phyloP scores from a whole-genome alignment of 1,140 invertebrate genomes.

The Apis florea region DNA sequence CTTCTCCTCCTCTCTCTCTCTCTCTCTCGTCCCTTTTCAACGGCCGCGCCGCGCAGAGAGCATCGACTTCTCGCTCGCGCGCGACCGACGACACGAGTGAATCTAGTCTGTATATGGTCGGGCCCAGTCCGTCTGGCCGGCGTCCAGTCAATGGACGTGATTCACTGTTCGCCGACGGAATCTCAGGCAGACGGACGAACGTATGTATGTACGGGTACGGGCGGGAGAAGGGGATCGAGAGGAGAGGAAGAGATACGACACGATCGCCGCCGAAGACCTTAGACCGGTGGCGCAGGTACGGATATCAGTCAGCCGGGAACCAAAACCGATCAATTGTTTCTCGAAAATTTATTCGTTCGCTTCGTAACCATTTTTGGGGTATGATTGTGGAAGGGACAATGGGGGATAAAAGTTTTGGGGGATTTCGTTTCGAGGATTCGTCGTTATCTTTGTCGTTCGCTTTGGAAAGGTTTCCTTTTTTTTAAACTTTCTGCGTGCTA shows the following conservation, averaged over 20 bases:
- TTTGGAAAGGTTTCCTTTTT: too few relatives aligned
- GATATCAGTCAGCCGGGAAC: not conserved
- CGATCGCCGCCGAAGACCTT: not conserved
- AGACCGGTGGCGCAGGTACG: not conserved
- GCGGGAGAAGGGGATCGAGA: conserved; percentile 38
- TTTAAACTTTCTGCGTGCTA: too few relatives aligned
- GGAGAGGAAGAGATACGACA: conserved; percentile 11
- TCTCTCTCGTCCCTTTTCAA: not conserved
- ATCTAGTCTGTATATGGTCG: conserved; percentile 76
- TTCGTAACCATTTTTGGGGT: too few relatives aligned
- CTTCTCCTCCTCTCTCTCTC: not conserved
- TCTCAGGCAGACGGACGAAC: conserved; percentile 36
- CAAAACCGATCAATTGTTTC: not conserved
- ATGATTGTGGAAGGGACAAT: too few relatives aligned
- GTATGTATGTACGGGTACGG: not conserved
- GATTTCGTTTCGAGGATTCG: too few relatives aligned
- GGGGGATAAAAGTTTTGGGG: too few relatives aligned
- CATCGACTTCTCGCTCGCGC: conserved; percentile 31
- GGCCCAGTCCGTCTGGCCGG: conserved; percentile 66
- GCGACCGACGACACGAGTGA: conserved; percentile 66
- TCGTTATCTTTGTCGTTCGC: too few relatives aligned
- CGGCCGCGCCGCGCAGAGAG: conserved; percentile 16
- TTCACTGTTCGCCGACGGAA: conserved; percentile 65
- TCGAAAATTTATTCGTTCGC: too few relatives aligned
- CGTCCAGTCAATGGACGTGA: conserved; percentile 74